These are phyloP conservation scores for Dascyllus trimaculatus DNA, from an alignment of 2,113 vertebrate genomes.

Conservation along the genomic window DNA sequence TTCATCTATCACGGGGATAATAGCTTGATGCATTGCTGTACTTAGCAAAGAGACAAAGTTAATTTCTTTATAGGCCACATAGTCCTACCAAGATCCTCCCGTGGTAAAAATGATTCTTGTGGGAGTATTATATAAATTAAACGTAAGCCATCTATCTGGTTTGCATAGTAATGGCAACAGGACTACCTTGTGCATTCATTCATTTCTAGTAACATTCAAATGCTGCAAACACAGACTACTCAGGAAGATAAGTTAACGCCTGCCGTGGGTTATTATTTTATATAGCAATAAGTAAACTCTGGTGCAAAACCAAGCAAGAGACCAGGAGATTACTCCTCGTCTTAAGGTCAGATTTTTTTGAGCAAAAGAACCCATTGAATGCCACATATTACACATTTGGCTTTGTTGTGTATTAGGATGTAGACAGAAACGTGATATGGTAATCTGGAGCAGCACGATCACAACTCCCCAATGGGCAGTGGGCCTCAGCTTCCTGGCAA, in stretches of 20 bases:
- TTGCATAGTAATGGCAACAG: conserved; percentile 80
- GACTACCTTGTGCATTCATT: conserved; percentile 65
- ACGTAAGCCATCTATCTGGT: conserved; percentile 80
- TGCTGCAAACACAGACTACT: conserved; percentile 61
- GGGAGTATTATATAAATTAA: conserved; percentile 87
- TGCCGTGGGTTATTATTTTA: conserved; percentile 53
- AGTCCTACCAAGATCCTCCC: conserved; percentile 77
- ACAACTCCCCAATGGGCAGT: conserved; percentile 58
- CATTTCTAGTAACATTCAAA: conserved; percentile 69
- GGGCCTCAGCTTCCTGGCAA: conserved; percentile 81
- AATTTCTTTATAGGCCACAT: conserved; percentile 88
- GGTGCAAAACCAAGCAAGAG: conserved; percentile 16
- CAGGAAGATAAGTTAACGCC: conserved; percentile 46
- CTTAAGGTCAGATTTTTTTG: not conserved
- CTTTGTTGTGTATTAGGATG: conserved; percentile 62
- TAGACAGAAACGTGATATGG: conserved; percentile 77
- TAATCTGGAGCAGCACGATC: conserved; percentile 64
- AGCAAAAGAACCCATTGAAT: conserved; percentile 27
- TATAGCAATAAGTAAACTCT: conserved; percentile 29
- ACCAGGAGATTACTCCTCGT: conserved; percentile 8
- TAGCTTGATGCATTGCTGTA: conserved; percentile 88
- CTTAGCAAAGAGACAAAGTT: conserved; percentile 89
- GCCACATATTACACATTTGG: conserved; percentile 41
- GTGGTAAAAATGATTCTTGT: conserved; percentile 84
- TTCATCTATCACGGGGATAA: conserved; percentile 90